A percentile compares a stretch with the other conserved stretches of the same genome.
Conservation (phyloP, 2,113 vertebrate genomes). For the Sciurus niger region DNA sequence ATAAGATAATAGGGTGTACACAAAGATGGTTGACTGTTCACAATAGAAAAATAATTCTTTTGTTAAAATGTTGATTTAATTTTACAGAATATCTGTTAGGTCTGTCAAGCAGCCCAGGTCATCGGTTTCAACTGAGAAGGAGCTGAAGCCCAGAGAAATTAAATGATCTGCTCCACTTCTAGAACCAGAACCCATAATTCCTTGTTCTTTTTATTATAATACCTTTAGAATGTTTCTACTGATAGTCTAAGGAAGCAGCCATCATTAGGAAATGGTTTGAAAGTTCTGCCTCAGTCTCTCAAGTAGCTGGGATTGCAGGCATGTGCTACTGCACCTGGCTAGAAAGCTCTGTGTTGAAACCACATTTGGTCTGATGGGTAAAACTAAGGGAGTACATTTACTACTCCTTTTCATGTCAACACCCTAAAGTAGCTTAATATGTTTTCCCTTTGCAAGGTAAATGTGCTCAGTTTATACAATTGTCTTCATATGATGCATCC, state of each 20-base stretch:
- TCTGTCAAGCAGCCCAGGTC: neutral
- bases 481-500: neutral
- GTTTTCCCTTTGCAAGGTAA: slow-evolving; percentile 44
- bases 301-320: too few relatives aligned
- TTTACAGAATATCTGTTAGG: neutral
- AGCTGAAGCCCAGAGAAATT: neutral
- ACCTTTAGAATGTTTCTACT: neutral
- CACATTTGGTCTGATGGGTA: neutral
- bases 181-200: slow-evolving; percentile 14
- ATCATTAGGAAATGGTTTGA: neutral
- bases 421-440: neutral
- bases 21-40: neutral
- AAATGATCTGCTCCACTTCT: slow-evolving; percentile 12
- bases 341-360: neutral
- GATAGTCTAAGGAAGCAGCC: neutral
- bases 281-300: too few relatives aligned
- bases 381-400: neutral
- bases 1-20: neutral
- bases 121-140: slow-evolving; percentile 2
- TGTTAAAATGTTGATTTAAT: neutral
- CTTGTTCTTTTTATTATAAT: neutral
- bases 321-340: too few relatives aligned
- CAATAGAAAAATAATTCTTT: neutral
- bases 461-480: neutral
- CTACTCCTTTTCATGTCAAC: neutral